Conservation (phyloP, 2,888 invertebrate genomes). For the Heliconius erato region DNA sequence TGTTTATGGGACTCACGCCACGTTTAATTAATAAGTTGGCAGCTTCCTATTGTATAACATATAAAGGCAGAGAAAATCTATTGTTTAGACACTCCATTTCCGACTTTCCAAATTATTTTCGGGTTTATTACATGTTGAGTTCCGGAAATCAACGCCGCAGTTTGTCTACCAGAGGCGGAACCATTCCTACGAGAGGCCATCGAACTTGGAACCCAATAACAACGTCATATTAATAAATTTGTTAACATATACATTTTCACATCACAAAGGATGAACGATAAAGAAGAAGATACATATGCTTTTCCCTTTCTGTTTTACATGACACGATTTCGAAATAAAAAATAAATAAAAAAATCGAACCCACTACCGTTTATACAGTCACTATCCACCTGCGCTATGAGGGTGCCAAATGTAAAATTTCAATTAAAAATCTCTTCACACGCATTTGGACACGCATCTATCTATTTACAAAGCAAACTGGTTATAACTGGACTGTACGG, state of each 20-base stretch:
- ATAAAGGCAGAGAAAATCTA: background rate
- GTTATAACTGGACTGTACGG: conserved; percentile 11
- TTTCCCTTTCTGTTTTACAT: too few relatives aligned
- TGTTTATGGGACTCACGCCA: too few relatives aligned
- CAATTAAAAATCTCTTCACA: background rate
- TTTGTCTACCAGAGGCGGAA: background rate
- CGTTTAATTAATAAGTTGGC: background rate
- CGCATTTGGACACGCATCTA: background rate
- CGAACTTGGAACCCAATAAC: too few relatives aligned
- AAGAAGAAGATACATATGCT: too few relatives aligned
- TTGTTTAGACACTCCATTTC: background rate
- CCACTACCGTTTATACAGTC: background rate
- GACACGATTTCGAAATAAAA: too few relatives aligned
- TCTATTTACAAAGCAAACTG: conserved; percentile 21
- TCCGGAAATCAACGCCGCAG: background rate
- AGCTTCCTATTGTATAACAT: too few relatives aligned
- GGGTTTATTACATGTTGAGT: background rate
- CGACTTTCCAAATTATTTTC: too few relatives aligned
- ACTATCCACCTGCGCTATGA: background rate
- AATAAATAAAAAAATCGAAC: background rate
- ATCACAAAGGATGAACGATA: too few relatives aligned
- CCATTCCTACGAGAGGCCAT: too few relatives aligned
- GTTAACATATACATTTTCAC: too few relatives aligned
- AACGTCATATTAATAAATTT: background rate
- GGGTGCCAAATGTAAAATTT: background rate